These are phyloP conservation scores for Myotis planiceps DNA, from an alignment of 2,797 vertebrate species.

Conservation along the genomic window DNA sequence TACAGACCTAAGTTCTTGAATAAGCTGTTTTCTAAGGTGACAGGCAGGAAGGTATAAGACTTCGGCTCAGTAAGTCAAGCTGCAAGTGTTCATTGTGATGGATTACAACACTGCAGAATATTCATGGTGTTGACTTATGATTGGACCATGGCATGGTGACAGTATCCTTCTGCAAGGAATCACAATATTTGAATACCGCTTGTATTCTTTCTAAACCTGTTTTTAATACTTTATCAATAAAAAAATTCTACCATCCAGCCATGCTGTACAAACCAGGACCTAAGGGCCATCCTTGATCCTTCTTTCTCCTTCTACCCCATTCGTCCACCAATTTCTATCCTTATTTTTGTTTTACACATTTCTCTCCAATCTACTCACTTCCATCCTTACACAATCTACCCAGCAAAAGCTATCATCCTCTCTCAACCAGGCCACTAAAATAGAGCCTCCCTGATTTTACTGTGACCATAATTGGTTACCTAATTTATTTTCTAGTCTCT, in stretches of 20 bases:
- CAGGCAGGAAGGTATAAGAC: not conserved
- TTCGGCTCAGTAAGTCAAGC: not conserved
- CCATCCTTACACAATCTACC: not conserved
- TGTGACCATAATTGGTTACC: not conserved
- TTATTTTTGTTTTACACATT: not conserved
- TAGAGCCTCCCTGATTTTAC: not conserved
- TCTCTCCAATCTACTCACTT: not conserved
- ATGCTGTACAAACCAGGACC: not conserved
- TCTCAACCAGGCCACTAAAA: not conserved
- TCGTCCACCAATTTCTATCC: not conserved
- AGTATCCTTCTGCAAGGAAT: not conserved
- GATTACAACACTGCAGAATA: not conserved
- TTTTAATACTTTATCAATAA: not conserved
- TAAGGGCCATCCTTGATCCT: not conserved
- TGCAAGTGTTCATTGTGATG: not conserved
- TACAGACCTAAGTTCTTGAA: conserved; percentile 11
- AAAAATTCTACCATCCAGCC: not conserved
- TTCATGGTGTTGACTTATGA: not conserved
- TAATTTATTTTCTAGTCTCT: not conserved
- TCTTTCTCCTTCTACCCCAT: not conserved
- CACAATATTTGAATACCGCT: not conserved
- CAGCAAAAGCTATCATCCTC: not conserved
- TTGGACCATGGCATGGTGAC: not conserved
- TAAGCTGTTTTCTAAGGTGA: conserved; percentile 48
- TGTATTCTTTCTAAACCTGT: conserved; percentile 14